Percentiles rank a stretch among this genome's conserved stretches.
Conservation (phyloP, 2,797 vertebrate species). For the Centropyge bicolor region DNA sequence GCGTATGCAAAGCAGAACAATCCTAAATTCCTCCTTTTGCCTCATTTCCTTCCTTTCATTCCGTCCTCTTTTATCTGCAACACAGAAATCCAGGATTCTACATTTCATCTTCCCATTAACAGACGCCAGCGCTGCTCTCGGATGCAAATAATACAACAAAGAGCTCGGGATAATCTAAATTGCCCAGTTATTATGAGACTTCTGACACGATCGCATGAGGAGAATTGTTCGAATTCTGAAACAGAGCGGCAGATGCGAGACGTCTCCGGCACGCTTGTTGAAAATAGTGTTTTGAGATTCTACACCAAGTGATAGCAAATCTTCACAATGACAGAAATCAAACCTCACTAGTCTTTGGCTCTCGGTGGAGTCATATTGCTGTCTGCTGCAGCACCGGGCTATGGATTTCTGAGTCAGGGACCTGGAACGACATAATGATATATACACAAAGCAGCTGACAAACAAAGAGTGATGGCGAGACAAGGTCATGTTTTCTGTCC, state of each 20-base stretch:
- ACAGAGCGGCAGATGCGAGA: constrained; percentile 25
- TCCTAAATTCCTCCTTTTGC: constrained; percentile 31
- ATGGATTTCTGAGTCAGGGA: constrained; percentile 49
- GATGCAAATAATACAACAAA: constrained; percentile 57
- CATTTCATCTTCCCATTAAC: constrained; percentile 57
- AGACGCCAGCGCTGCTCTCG: constrained; percentile 33
- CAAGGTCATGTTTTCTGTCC: constrained; percentile 66
- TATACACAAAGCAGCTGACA: constrained; percentile 62
- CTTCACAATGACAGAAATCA: constrained; percentile 28
- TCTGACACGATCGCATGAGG: constrained; percentile 20
- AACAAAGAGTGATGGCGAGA: constrained; percentile 56
- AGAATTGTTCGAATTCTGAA: constrained; percentile 15
- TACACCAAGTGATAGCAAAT: constrained; percentile 24
- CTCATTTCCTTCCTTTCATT: constrained; percentile 42
- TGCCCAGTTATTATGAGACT: constrained; percentile 59
- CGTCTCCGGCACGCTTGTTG: neutral
- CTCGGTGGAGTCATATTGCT: constrained; percentile 33
- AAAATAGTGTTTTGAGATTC: constrained; percentile 2
- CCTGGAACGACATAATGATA: constrained; percentile 54
- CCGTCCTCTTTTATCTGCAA: constrained; percentile 51
- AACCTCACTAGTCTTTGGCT: constrained; percentile 1
- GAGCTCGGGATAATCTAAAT: constrained; percentile 62
- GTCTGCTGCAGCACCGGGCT: constrained; percentile 29
- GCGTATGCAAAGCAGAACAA: constrained; percentile 42
- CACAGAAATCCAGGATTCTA: constrained; percentile 47